A percentile compares a stretch with the other conserved stretches of the same genome.
phyloP scores from a whole-genome alignment of 2,113 vertebrate species.

The Sylvia atricapilla region DNA sequence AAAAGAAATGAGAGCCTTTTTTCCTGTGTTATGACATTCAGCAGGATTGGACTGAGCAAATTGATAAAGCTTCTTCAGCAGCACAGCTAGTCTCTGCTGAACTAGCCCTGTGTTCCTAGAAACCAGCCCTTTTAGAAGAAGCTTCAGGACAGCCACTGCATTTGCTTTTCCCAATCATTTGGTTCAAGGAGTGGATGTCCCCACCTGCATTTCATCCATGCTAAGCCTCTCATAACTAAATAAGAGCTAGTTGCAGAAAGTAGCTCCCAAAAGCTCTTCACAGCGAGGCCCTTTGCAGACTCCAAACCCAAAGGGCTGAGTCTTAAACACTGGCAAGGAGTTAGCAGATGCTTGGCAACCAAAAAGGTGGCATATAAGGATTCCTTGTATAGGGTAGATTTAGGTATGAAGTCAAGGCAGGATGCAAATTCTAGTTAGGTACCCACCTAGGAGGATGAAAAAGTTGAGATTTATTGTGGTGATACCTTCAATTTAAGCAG shows the following conservation, averaged over 20 bases:
- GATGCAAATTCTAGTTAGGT: background rate
- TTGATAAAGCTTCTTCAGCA: background rate
- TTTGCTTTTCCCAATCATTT: background rate
- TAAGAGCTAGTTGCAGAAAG: background rate
- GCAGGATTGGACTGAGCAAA: background rate
- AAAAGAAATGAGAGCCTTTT: background rate
- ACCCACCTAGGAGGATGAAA: background rate
- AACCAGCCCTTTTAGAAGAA: background rate
- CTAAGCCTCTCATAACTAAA: background rate
- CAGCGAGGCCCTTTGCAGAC: background rate
- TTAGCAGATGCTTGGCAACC: background rate
- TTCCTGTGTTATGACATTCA: background rate
- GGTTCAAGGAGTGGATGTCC: background rate
- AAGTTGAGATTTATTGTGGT: background rate
- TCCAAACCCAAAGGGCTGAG: background rate
- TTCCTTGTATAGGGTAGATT: background rate
- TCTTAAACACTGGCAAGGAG: background rate
- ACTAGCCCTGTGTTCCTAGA: background rate
- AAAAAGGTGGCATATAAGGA: background rate
- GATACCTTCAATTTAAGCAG: background rate
- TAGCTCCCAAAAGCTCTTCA: background rate
- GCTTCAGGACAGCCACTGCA: background rate
- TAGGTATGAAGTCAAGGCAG: background rate
- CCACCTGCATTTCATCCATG: background rate
- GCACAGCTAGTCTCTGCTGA: background rate